Evolutionary conservation across 2,888 invertebrate genomes (phyloP).

Genomic region (Reticulitermes lucifugus): DNA sequence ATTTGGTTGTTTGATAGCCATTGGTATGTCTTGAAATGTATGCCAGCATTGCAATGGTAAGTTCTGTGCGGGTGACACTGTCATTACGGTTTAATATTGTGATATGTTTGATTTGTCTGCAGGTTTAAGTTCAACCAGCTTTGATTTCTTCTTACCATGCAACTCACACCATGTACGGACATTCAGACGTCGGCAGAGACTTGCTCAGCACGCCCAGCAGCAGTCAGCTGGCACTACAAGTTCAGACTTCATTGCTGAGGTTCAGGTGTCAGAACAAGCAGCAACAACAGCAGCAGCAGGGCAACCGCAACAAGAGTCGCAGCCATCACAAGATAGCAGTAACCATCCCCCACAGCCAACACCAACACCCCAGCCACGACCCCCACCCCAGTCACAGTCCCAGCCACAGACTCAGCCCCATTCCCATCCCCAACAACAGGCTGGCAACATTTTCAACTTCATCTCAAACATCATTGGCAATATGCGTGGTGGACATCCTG

Average conservation of each 20-base stretch:
- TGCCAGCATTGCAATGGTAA: no score
- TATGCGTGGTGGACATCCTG: background rate
- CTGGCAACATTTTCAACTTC: constrained; percentile 8
- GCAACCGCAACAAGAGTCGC: background rate
- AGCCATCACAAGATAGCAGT: background rate
- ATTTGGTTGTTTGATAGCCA: no score
- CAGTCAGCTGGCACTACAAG: background rate
- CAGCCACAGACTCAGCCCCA: constrained; percentile 8
- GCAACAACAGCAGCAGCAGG: no score
- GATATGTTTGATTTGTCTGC: constrained; percentile 1
- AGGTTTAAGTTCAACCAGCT: constrained; percentile 59
- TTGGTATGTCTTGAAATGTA: no score
- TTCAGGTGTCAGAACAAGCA: background rate
- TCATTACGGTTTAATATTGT: no score
- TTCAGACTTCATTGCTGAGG: background rate
- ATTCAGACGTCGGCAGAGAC: constrained; percentile 43
- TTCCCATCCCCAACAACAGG: background rate
- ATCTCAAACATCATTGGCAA: constrained; percentile 38
- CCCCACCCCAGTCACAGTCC: background rate
- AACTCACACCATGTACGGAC: constrained; percentile 75
- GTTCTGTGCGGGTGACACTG: no score
- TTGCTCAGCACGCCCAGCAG: background rate
- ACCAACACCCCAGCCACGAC: constrained; percentile 14
- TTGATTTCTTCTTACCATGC: constrained; percentile 78
- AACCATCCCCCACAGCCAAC: constrained; percentile 4